A percentile compares a stretch with the other conserved stretches of the same genome.
phyloP scores from a whole-genome alignment of 2,113 vertebrate species.

The Muntiacus reevesi region DNA sequence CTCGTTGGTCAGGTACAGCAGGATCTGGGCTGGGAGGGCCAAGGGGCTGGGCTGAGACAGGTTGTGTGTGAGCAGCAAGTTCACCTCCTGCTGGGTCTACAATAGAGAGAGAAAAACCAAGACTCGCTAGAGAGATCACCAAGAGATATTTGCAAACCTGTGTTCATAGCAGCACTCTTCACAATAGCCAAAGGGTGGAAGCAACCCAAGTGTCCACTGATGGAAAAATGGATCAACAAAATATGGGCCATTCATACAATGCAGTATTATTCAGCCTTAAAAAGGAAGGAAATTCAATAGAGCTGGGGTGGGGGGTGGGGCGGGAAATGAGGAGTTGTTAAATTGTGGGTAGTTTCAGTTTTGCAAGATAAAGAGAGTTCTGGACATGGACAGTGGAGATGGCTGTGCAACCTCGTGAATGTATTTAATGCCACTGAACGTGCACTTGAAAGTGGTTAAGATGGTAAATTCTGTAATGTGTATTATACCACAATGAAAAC shows the following conservation, averaged over 20 bases:
- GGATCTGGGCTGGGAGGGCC: conserved; percentile 77
- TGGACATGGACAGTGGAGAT: neutral
- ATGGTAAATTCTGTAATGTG: neutral
- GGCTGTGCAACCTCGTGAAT: neutral
- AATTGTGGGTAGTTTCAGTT: neutral
- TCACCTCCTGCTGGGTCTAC: conserved; percentile 79
- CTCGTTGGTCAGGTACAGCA: conserved; percentile 73
- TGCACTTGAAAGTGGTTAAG: neutral
- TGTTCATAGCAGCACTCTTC: neutral
- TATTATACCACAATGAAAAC: neutral
- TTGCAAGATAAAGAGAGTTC: neutral
- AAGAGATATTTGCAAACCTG: fast-evolving
- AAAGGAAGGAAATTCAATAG: neutral
- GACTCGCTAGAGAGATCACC: neutral
- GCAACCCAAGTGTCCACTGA: neutral
- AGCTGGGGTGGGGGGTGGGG: neutral
- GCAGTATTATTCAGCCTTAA: neutral
- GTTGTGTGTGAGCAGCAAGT: conserved; percentile 77
- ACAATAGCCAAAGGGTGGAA: neutral
- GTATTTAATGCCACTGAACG: neutral
- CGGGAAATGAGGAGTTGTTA: neutral
- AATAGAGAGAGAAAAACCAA: neutral
- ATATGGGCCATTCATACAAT: neutral
- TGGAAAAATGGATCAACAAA: no score
- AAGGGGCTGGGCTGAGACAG: conserved; percentile 73